phyloP scores from a whole-genome alignment of 2,113 vertebrate genomes.

The Empidonax alnorum region DNA sequence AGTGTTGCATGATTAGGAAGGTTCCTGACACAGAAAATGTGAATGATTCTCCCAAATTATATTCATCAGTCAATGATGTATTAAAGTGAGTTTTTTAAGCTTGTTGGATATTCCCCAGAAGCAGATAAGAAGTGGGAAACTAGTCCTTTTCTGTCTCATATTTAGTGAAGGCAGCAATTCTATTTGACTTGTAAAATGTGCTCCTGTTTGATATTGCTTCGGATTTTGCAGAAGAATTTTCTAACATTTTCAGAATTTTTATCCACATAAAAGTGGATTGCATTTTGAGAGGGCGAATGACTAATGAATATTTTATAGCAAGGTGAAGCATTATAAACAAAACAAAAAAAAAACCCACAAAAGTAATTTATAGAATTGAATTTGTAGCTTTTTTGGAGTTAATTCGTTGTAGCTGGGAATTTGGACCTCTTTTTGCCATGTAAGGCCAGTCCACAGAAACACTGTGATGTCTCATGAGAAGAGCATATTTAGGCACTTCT shows the following conservation, averaged over 20 bases:
- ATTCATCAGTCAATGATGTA: background rate
- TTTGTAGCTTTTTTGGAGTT: background rate
- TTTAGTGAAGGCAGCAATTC: background rate
- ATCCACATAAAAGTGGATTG: background rate
- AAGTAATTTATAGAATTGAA: background rate
- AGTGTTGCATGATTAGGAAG: background rate
- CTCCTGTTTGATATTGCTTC: background rate
- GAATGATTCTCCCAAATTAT: background rate
- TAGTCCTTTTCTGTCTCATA: background rate
- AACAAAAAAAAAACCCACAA: background rate
- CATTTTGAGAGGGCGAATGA: background rate
- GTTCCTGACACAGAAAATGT: background rate
- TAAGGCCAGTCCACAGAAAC: background rate
- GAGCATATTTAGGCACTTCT: background rate
- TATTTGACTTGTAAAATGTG: background rate
- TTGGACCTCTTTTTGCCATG: background rate
- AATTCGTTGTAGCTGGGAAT: background rate
- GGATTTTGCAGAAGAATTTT: background rate
- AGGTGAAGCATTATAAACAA: background rate
- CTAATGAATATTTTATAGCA: background rate
- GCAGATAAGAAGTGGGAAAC: background rate
- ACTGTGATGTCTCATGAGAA: background rate
- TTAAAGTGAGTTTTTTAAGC: background rate
- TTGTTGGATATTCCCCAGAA: background rate
- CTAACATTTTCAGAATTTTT: background rate